A percentile compares a stretch with the other conserved stretches of the same genome.
phyloP scores from a whole-genome alignment of 2,113 vertebrate species.

The Arizona elegans region DNA sequence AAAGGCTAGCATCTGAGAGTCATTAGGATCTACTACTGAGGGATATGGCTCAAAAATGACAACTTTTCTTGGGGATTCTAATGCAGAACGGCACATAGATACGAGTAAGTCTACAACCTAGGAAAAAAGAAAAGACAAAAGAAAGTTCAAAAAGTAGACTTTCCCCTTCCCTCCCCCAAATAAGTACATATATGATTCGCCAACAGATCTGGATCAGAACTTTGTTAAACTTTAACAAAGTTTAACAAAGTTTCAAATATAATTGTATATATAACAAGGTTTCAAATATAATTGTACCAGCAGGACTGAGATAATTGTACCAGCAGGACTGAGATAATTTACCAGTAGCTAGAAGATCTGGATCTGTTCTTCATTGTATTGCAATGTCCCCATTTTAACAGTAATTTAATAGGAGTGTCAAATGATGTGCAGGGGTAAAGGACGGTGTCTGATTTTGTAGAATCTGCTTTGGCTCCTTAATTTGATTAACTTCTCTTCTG shows the following conservation, averaged over 20 bases:
- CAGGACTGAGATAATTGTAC: not conserved
- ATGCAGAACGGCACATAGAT: constrained; percentile 88
- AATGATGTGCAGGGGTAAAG: not conserved
- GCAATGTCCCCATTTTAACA: not conserved
- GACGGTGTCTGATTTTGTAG: not conserved
- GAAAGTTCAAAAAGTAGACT: not conserved
- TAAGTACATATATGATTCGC: not conserved
- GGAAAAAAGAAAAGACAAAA: constrained; percentile 4
- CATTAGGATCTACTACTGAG: constrained; percentile 88
- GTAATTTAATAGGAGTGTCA: not conserved
- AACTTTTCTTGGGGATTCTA: constrained; percentile 88
- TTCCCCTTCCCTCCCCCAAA: not conserved
- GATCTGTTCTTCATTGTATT: not conserved
- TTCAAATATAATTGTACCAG: not conserved
- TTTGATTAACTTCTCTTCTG: not conserved
- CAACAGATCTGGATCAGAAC: not conserved
- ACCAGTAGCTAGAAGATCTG: not conserved
- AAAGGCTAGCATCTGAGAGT: constrained; percentile 87
- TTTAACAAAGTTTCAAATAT: not conserved
- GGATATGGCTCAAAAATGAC: constrained; percentile 94
- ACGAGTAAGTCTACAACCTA: constrained; percentile 89
- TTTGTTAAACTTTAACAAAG: not conserved
- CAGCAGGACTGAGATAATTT: not conserved
- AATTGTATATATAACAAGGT: not conserved
- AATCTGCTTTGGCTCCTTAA: not conserved